Conservation (phyloP, 2,888 invertebrate genomes). For the Doris montereyensis region DNA sequence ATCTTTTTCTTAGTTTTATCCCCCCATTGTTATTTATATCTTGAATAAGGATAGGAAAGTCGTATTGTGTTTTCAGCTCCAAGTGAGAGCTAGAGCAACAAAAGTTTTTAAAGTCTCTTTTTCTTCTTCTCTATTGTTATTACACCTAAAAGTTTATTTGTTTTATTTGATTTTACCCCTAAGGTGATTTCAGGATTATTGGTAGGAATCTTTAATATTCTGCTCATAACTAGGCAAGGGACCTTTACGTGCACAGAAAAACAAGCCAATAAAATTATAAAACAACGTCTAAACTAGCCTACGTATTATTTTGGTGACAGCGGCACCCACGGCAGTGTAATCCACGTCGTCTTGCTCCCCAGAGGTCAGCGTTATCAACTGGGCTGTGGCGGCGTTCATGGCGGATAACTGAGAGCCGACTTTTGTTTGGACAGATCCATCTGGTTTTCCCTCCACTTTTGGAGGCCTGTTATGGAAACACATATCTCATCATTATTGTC, state of each 20-base stretch:
- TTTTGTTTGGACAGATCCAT: conserved; percentile 96
- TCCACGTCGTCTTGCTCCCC: conserved; percentile 87
- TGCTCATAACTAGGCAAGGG: neutral
- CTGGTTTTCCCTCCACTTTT: conserved; percentile 95
- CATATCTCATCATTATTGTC: too few relatives aligned
- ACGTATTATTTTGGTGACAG: conserved; percentile 90
- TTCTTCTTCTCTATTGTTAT: too few relatives aligned
- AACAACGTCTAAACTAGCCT: neutral
- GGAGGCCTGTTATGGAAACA: too few relatives aligned
- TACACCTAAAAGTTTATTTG: too few relatives aligned
- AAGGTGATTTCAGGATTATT: too few relatives aligned
- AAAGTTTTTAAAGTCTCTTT: too few relatives aligned
- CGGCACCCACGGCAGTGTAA: conserved; percentile 95
- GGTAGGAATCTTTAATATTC: neutral
- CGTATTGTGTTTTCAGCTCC: too few relatives aligned
- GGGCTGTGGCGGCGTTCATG: conserved; percentile 99
- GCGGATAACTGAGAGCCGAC: conserved; percentile 97
- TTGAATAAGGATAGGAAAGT: too few relatives aligned
- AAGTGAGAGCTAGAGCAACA: too few relatives aligned
- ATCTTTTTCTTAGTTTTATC: too few relatives aligned
- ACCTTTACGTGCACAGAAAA: neutral
- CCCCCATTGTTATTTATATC: too few relatives aligned
- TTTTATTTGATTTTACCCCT: too few relatives aligned
- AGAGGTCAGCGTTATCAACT: conserved; percentile 91
- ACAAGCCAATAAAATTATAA: neutral